Percentiles rank a stretch among this genome's conserved stretches.
Evolutionary conservation across 2,797 vertebrate species (phyloP).

Genomic region (Antennarius maculatus): DNA sequence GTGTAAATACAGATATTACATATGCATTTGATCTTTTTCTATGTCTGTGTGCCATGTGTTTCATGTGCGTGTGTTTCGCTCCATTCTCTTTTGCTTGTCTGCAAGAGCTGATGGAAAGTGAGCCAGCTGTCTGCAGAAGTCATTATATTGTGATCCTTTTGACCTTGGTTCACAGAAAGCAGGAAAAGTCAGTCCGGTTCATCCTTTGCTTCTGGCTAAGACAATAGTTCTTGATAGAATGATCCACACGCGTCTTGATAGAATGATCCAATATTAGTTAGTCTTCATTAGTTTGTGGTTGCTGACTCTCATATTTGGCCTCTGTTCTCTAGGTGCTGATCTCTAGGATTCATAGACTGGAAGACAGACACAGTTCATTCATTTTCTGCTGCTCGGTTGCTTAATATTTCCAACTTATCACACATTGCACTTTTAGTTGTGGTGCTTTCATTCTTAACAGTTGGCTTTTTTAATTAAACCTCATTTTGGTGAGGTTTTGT

Average conservation of each 20-base stretch:
- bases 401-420: conserved; percentile 17
- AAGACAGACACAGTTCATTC: conserved; percentile 17
- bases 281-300: conserved; percentile 55
- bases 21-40: not conserved
- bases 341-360: conserved; percentile 23
- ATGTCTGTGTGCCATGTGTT: conserved; percentile 55
- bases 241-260: conserved; percentile 38
- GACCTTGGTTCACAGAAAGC: conserved; percentile 51
- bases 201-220: conserved; percentile 56
- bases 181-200: conserved; percentile 69
- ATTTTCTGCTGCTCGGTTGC: conserved; percentile 5
- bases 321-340: conserved; percentile 49
- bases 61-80: conserved; percentile 42
- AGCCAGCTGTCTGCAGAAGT: conserved; percentile 71
- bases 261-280: conserved; percentile 37
- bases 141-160: conserved; percentile 67
- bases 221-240: conserved; percentile 51
- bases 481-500: conserved; percentile 36
- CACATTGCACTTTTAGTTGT: conserved; percentile 11
- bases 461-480: conserved; percentile 16
- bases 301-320: conserved; percentile 50
- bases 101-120: conserved; percentile 54
- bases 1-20: conserved; percentile 19
- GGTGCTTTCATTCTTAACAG: conserved; percentile 24
- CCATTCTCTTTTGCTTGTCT: conserved; percentile 46